A percentile compares a stretch with the other conserved stretches of the same genome.
These are phyloP conservation scores for Beroe ovata DNA, from an alignment of 37 sponge, comb jelly and placozoan species.

Conservation along the genomic window DNA sequence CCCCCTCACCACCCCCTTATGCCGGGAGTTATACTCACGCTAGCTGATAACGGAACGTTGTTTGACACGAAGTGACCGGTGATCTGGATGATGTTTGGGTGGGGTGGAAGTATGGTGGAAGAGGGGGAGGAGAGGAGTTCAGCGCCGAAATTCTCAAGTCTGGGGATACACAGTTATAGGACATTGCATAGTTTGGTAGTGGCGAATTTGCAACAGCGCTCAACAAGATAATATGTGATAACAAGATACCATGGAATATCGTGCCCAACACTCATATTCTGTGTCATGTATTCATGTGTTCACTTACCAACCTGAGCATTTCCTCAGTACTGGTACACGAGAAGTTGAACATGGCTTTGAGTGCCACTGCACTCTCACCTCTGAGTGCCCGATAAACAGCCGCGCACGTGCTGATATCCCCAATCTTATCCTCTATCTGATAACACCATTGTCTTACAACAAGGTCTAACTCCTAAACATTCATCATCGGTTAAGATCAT, in stretches of 20 bases:
- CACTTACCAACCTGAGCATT: conserved; percentile 40
- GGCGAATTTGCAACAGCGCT: too few species aligned
- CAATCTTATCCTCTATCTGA: conserved; percentile 60
- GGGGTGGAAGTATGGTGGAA: conserved; percentile 16
- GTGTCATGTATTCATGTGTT: too few species aligned
- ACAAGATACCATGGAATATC: too few species aligned
- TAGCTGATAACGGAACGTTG: neutral
- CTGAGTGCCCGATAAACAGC: conserved; percentile 1
- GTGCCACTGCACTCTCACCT: conserved; percentile 2
- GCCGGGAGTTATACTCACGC: conserved; percentile 13
- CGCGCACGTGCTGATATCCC: conserved; percentile 62
- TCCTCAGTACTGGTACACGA: neutral
- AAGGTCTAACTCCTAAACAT: too few species aligned
- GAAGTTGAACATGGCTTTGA: conserved; percentile 64
- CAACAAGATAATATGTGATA: too few species aligned
- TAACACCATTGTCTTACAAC: neutral
- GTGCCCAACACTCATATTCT: too few species aligned
- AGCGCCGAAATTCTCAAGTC: conserved; percentile 32
- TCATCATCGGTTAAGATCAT: too few species aligned
- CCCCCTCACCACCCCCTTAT: too few species aligned
- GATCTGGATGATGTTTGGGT: conserved; percentile 37
- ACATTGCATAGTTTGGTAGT: too few species aligned
- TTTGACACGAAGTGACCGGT: neutral
- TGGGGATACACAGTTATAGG: too few species aligned
- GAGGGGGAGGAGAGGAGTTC: neutral